Conservation (phyloP, 2,113 vertebrate genomes). For the Gadus chalcogrammus region DNA sequence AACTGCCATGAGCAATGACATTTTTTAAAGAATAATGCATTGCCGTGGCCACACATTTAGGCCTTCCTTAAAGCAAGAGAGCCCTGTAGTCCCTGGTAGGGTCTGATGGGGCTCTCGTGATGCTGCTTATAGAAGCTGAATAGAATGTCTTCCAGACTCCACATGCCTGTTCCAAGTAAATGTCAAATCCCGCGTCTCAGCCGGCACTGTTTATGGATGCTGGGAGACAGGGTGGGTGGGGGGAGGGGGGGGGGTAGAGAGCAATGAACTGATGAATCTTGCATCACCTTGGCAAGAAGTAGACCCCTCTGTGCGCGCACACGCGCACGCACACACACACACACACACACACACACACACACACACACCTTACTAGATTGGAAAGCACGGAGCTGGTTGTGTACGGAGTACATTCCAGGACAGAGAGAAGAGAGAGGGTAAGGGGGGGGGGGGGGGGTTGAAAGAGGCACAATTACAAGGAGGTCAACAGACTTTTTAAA, state of each 20-base stretch:
- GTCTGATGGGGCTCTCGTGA: slow-evolving; percentile 24
- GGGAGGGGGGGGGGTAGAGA: background rate
- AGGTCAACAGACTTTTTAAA: background rate
- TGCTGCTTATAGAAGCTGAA: slow-evolving; percentile 11
- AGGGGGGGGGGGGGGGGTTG: no score
- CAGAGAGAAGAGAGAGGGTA: background rate
- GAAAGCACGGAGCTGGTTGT: slow-evolving; percentile 9
- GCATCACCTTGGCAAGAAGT: slow-evolving; percentile 12
- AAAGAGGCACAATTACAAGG: background rate
- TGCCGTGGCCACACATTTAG: background rate
- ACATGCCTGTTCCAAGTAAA: background rate
- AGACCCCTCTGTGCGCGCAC: background rate
- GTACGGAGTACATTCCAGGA: background rate
- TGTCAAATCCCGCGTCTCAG: background rate
- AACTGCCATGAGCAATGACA: no score
- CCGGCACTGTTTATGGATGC: background rate
- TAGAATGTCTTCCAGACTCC: slow-evolving; percentile 1
- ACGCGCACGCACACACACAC: slow-evolving; percentile 5
- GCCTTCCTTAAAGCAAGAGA: background rate
- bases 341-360: slow-evolving; percentile 3
- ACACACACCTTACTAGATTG: slow-evolving; percentile 23
- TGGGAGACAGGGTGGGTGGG: background rate
- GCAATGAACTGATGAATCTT: slow-evolving; percentile 24
- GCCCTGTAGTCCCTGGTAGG: slow-evolving; percentile 5
- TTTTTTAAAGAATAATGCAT: no score